Evolutionary conservation across 2,888 invertebrate species (phyloP).

Genomic region (Poecilus cupreus): DNA sequence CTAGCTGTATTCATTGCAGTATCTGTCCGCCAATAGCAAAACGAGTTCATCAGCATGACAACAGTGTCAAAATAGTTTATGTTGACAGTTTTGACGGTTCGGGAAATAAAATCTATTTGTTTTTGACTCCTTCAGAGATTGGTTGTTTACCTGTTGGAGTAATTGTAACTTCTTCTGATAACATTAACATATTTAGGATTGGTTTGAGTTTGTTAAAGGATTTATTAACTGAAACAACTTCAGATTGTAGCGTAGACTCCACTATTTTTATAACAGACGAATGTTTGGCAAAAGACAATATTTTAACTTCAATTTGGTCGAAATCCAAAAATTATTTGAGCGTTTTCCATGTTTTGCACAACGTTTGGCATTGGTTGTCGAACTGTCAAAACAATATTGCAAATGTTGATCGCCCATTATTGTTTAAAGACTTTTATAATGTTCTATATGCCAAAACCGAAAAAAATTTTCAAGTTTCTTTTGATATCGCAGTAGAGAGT

Average conservation of each 20-base stretch:
- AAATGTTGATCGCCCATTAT: neutral
- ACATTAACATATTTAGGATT: neutral
- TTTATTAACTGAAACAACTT: conserved; percentile 14
- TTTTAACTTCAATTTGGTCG: conserved; percentile 42
- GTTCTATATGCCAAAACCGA: conserved; percentile 26
- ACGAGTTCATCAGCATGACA: conserved; percentile 35
- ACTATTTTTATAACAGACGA: conserved; percentile 54
- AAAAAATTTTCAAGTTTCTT: conserved; percentile 27
- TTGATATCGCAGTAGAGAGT: neutral
- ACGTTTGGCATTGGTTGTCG: conserved; percentile 53
- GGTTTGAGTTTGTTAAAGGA: conserved; percentile 39
- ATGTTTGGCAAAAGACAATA: conserved; percentile 8
- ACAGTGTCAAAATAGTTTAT: conserved; percentile 36
- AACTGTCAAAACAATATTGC: conserved; percentile 32
- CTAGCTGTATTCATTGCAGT: conserved; percentile 5
- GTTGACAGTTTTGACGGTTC: conserved; percentile 36
- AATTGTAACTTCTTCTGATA: conserved; percentile 29
- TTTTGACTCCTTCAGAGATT: conserved; percentile 25
- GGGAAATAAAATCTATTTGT: conserved; percentile 20
- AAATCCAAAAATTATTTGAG: conserved; percentile 38
- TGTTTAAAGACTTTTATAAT: conserved; percentile 52
- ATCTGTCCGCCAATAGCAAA: conserved; percentile 3
- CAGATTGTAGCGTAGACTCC: conserved; percentile 12
- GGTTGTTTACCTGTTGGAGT: conserved; percentile 45
- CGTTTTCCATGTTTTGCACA: conserved; percentile 54